Evolutionary conservation across 2,113 vertebrate genomes (phyloP), one percentile per base, ranked within the genome.

Genomic region (Podarcis raffonei): DNA sequence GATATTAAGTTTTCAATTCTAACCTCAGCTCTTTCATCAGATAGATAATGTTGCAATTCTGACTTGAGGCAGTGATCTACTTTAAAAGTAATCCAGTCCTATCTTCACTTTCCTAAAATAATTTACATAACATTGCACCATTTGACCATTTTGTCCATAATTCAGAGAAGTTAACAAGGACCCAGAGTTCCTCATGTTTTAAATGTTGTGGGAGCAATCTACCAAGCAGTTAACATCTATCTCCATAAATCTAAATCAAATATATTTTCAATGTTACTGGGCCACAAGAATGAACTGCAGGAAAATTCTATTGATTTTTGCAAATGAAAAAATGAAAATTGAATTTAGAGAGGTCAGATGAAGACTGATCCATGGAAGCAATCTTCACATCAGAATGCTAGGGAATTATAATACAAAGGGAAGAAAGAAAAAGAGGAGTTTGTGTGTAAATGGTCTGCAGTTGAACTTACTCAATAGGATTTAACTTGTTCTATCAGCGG

Each of bases 401-500:
- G 86, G 39, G 15, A 25, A 30, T 92, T 92, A 78, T 88, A 86
- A 78, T 85, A 2, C n/a, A 57, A 88, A 65, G 81, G 30, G 92
- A 87, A 80, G 74, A 89, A 80, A 88, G 81, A 80, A 80, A 87
- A 71, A 71, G 85, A 7, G 69, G 84, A 68, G 93, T 92, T 93
- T 81, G 65, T 93, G 89, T 92, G 83, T 81, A 88, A 78, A 83
- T 93, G 86, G 86, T 88, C 91, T 93, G 81, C 53, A 82, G 37
- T 68, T 93, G 42, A 84, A 83, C 79, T 91, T 94, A 27, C 83
- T 84, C 76, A 93, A 93, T 86, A 88, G 80, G 89, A 94, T 95
- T 96, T 93, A 91, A 92, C 78, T 82, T 94, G 84, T 96, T 95
- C 84, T 84, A 89, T 94, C 91, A 93, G 81, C 89, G 86, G 85